Conservation (phyloP, 2,888 invertebrate species). For the Timema podura region DNA sequence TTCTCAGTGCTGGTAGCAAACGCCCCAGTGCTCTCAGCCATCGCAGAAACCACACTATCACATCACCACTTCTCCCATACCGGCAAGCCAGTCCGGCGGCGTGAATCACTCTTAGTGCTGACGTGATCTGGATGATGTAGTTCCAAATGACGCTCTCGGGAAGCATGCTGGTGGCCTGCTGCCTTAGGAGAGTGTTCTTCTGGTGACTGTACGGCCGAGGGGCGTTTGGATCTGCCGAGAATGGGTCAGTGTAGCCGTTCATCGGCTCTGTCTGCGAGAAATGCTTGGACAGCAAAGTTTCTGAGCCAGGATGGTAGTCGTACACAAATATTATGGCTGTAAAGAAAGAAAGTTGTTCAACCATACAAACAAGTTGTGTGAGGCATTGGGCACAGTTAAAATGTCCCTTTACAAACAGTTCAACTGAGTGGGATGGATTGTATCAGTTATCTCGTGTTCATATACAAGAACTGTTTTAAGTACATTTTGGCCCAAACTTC, state of each 20-base stretch:
- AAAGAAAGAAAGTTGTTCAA: constrained; percentile 40
- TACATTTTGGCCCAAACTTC: too few relatives aligned
- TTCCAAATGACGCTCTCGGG: constrained; percentile 94
- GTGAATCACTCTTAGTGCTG: constrained; percentile 89
- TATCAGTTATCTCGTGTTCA: too few relatives aligned
- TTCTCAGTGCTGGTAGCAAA: too few relatives aligned
- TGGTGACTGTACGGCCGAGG: constrained; percentile 77
- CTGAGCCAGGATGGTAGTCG: constrained; percentile 89
- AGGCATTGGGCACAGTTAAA: too few relatives aligned
- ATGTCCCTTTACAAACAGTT: too few relatives aligned
- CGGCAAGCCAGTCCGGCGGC: constrained; percentile 68
- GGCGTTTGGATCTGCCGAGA: constrained; percentile 76
- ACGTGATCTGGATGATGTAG: constrained; percentile 91
- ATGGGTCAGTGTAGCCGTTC: constrained; percentile 70
- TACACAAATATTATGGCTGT: constrained; percentile 93
- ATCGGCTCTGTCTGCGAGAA: constrained; percentile 59
- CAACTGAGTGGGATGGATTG: too few relatives aligned
- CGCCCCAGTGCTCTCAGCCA: too few relatives aligned
- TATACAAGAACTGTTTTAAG: too few relatives aligned
- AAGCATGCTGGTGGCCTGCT: constrained; percentile 54
- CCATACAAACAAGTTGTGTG: too few relatives aligned
- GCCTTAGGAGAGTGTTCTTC: constrained; percentile 75
- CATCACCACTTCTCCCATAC: too few relatives aligned
- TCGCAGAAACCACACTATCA: too few relatives aligned
- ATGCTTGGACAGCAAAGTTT: constrained; percentile 82